Percentiles rank a stretch among this genome's conserved stretches.
These are phyloP conservation scores for Aegithalos caudatus DNA, from an alignment of 2,113 vertebrate genomes.

Conservation along the genomic window DNA sequence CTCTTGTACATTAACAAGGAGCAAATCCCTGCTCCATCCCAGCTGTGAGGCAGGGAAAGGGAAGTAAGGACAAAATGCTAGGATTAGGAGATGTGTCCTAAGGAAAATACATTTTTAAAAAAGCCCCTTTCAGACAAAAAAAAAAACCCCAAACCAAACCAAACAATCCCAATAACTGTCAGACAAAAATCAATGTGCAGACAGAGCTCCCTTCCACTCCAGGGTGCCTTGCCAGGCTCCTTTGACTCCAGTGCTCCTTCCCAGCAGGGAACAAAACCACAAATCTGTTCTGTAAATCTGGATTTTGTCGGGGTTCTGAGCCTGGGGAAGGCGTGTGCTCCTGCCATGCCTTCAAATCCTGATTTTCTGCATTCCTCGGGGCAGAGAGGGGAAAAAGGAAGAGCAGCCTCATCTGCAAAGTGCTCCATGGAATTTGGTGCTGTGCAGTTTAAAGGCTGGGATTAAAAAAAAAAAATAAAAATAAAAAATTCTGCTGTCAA, in stretches of 20 bases:
- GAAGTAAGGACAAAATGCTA: neutral
- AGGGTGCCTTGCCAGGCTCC: neutral
- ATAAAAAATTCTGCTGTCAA: neutral
- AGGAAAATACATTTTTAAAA: neutral
- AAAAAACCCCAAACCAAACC: neutral
- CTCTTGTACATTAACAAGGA: neutral
- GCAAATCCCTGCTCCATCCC: neutral
- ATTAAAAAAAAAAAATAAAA: no score
- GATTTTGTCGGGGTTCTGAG: neutral
- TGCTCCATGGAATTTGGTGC: fast-evolving
- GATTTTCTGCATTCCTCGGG: neutral
- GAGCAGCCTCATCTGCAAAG: neutral
- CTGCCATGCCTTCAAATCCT: neutral
- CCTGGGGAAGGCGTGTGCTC: neutral
- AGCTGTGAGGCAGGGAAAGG: neutral
- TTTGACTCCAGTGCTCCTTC: neutral
- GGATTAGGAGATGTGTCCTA: neutral
- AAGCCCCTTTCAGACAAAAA: neutral
- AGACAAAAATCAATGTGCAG: neutral
- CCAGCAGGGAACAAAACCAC: neutral
- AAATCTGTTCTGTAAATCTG: neutral
- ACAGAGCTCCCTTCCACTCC: neutral
- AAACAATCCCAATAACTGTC: neutral
- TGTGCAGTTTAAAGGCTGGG: neutral
- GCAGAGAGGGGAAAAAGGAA: neutral